Percentiles rank a stretch among this genome's conserved stretches.
phyloP scores from a whole-genome alignment of 2,797 vertebrate genomes.

The Sebastes baramenuke region DNA sequence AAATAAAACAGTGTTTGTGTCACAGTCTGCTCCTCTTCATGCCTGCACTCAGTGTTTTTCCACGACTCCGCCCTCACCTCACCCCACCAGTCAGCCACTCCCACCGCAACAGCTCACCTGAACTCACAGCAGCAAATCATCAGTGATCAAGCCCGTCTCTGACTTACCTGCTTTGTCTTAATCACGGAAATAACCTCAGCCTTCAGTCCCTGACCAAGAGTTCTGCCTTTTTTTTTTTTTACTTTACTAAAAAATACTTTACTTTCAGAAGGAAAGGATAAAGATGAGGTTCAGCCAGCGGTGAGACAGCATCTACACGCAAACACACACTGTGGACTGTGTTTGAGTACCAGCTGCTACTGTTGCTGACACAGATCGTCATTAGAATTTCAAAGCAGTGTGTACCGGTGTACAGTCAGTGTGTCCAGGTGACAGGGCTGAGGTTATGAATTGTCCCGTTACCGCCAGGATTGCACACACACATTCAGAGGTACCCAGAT shows the following conservation, averaged over 20 bases:
- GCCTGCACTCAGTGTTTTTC: too few relatives aligned
- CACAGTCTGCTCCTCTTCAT: too few relatives aligned
- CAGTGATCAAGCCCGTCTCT: too few relatives aligned
- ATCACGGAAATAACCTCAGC: too few relatives aligned
- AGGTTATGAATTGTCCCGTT: background rate
- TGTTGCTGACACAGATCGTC: constrained; percentile 5
- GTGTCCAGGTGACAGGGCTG: background rate
- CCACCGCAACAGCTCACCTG: too few relatives aligned
- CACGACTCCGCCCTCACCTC: too few relatives aligned
- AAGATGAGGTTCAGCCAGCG: background rate
- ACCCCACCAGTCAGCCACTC: too few relatives aligned
- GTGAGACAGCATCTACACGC: too few relatives aligned
- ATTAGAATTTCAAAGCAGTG: constrained; percentile 1
- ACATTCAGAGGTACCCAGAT: background rate
- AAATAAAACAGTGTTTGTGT: too few relatives aligned
- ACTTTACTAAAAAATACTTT: background rate
- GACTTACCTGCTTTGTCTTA: too few relatives aligned
- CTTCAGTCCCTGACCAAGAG: too few relatives aligned
- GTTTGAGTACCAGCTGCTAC: background rate
- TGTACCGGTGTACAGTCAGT: background rate
- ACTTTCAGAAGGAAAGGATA: background rate
- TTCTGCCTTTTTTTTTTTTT: background rate
- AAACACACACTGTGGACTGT: background rate
- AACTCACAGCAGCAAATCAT: too few relatives aligned
- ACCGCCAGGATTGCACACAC: background rate